Evolutionary conservation across 2,888 invertebrate species (phyloP), one percentile per base, ranked within the genome.

Genomic region (Tridacna crocea): DNA sequence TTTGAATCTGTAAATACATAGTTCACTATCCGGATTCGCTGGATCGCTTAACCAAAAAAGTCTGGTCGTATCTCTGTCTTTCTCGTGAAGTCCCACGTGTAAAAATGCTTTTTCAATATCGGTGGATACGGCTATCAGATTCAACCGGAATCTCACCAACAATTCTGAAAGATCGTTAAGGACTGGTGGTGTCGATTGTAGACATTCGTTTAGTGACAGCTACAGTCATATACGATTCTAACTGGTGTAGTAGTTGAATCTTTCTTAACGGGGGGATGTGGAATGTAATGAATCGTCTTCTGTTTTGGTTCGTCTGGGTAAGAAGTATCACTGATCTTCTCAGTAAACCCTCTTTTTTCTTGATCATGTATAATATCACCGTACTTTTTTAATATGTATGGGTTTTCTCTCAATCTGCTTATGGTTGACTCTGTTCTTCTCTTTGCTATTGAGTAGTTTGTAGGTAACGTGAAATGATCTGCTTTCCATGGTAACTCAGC

Each of bases 151-250:
- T 26, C 82, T 36, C 22, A 82, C n/a, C 10, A 79, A 61, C 78
- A n/a, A n/a, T n/a, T n/a, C n/a, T n/a, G n/a, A n/a, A n/a, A n/a
- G n/a, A n/a, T n/a, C n/a, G n/a, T n/a, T 82, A 3, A 78, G 70
- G 8, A 46, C 51, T 61, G 82, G 75, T 6, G 78, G 75, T n/a
- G 75, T 82, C 13, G 82, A 78, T 36, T 75, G 17, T 36, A 82
- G 61, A 26, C 82, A 82, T 27, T 75, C 78, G 60, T 78, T 82
- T 47, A 82, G 51, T 26, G 77, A 77, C 10, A 70, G 75, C 75
- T 78, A 66, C 82, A 84, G 72, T 84, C 77, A 51, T 82, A 84
- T 2, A 84, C 76, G 11, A 87, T 86, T 26, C 26, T 12, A n/a
- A n/a, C n/a, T n/a, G n/a, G n/a, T n/a, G n/a, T n/a, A n/a, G n/a